Evolutionary conservation across 1,140 invertebrate species (phyloP).

Genomic region (Sycophaga agraensis): DNA sequence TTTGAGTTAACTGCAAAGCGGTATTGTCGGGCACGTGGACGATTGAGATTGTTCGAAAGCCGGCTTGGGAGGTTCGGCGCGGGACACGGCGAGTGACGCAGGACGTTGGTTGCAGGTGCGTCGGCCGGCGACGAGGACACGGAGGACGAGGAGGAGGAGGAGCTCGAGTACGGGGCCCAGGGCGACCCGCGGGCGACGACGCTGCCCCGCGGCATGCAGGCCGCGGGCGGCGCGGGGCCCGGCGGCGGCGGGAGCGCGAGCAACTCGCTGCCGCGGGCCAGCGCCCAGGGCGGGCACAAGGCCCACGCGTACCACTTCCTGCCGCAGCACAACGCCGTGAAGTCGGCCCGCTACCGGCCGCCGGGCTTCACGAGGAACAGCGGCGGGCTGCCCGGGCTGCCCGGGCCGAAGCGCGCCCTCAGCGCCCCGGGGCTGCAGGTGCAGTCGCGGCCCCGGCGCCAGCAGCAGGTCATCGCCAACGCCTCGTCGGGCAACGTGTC

Average conservation of each 20-base stretch:
- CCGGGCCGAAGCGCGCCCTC: constrained; percentile 67
- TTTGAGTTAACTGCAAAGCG: too few species aligned
- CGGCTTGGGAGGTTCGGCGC: too few species aligned
- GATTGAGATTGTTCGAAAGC: too few species aligned
- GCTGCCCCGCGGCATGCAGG: constrained; percentile 66
- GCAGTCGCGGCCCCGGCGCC: not conserved
- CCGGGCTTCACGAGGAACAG: constrained; percentile 68
- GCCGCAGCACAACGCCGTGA: constrained; percentile 65
- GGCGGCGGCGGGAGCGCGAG: constrained; percentile 59
- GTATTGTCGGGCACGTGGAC: too few species aligned
- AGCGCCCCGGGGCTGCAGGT: constrained; percentile 72
- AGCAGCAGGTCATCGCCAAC: not conserved
- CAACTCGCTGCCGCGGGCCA: constrained; percentile 70
- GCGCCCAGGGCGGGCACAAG: constrained; percentile 65
- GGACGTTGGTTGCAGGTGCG: constrained; percentile 39
- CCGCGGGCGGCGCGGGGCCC: constrained; percentile 53
- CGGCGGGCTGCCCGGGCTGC: constrained; percentile 29
- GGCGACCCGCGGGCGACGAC: constrained; percentile 61
- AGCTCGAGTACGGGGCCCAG: constrained; percentile 46
- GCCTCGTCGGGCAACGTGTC: constrained; percentile 42
- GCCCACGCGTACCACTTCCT: constrained; percentile 67
- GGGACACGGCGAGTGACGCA: too few species aligned
- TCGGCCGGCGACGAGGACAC: constrained; percentile 69
- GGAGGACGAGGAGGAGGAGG: constrained; percentile 58
- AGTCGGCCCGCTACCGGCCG: constrained; percentile 82